phyloP scores from a whole-genome alignment of 2,888 invertebrate species.

The Parthenolecanium corni region DNA sequence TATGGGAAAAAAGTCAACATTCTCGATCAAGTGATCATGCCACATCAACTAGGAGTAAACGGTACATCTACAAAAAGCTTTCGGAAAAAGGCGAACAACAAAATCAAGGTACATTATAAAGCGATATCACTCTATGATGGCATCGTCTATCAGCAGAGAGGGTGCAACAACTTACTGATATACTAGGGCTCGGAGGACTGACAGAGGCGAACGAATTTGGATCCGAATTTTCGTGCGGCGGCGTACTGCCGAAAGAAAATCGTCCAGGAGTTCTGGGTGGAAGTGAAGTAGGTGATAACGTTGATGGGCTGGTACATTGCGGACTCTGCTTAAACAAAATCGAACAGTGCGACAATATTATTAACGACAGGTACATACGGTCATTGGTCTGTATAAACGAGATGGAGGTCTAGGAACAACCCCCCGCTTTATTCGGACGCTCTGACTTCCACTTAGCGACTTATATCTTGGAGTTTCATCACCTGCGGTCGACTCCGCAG shows the following conservation, averaged over 20 bases:
- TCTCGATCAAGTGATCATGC: too few species aligned
- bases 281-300: conserved; percentile 56
- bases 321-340: conserved; percentile 47
- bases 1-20: too few species aligned
- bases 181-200: conserved; percentile 34
- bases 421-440: too few species aligned
- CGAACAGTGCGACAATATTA: neutral
- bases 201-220: conserved; percentile 33
- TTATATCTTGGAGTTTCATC: too few species aligned
- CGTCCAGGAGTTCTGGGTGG: conserved; percentile 40
- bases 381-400: neutral
- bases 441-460: too few species aligned
- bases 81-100: too few species aligned
- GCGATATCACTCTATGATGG: too few species aligned
- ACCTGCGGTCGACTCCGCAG: too few species aligned
- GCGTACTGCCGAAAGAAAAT: conserved; percentile 36
- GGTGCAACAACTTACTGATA: conserved; percentile 30
- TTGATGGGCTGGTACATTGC: conserved; percentile 57
- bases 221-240: conserved; percentile 37
- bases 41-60: too few species aligned
- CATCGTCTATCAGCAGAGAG: too few species aligned
- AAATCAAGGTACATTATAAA: too few species aligned
- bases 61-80: too few species aligned
- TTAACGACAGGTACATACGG: neutral
- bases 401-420: neutral